These are phyloP conservation scores for Gasterosteus nipponicus DNA, from an alignment of 2,113 vertebrate species.

Conservation along the genomic window DNA sequence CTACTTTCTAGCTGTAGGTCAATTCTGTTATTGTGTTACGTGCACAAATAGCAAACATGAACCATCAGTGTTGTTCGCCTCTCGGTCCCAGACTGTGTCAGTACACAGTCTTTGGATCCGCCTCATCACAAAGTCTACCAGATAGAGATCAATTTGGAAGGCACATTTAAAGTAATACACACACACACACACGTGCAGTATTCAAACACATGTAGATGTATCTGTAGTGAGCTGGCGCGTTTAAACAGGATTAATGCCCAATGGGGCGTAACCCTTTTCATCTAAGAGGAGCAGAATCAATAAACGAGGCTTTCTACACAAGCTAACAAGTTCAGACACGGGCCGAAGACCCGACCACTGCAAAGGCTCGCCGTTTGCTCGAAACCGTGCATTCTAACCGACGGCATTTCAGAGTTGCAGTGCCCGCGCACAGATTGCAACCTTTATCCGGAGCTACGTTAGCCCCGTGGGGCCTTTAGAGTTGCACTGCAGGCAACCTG, in stretches of 20 bases:
- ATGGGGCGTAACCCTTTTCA: constrained; percentile 61
- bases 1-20: neutral
- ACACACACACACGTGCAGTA: constrained; percentile 11
- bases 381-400: constrained; percentile 46
- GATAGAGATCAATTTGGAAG: constrained; percentile 9
- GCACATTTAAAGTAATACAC: constrained; percentile 13
- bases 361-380: constrained; percentile 44
- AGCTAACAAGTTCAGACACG: constrained; percentile 77
- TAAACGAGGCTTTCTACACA: constrained; percentile 60
- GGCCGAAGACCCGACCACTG: constrained; percentile 48
- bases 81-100: too few relatives aligned
- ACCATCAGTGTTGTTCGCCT: neutral
- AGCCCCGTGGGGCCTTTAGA: constrained; percentile 23
- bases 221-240: neutral
- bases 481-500: constrained; percentile 34
- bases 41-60: neutral
- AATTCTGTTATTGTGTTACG: neutral
- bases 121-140: neutral
- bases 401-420: constrained; percentile 26
- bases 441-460: constrained; percentile 31
- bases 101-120: neutral
- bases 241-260: constrained; percentile 72
- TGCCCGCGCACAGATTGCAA: constrained; percentile 24
- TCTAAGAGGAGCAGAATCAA: constrained; percentile 71
- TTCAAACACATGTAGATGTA: neutral